These are phyloP conservation scores for Brachypalpus laphriformis DNA, from an alignment of 2,888 invertebrate species.

Conservation along the genomic window DNA sequence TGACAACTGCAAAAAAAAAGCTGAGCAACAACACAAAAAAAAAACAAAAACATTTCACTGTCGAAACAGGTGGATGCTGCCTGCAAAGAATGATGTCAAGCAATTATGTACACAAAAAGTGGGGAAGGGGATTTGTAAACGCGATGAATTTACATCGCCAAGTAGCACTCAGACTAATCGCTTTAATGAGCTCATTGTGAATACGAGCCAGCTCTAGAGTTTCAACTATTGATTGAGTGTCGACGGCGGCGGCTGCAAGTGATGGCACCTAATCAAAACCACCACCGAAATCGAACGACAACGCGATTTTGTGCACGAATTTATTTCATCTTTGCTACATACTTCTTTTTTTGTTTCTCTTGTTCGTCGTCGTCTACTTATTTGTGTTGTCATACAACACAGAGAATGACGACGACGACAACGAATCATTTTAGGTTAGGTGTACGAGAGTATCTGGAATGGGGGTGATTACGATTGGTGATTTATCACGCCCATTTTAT, in stretches of 20 bases:
- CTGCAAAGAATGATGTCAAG: slow-evolving; percentile 1
- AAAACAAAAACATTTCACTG: not conserved
- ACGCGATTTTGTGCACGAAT: slow-evolving; percentile 16
- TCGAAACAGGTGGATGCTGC: slow-evolving; percentile 31
- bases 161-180: not conserved
- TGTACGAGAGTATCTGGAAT: slow-evolving; percentile 46
- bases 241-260: not conserved
- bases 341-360: not conserved
- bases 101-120: not conserved
- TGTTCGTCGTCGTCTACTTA: not conserved
- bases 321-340: slow-evolving; percentile 29
- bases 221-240: slow-evolving; percentile 35
- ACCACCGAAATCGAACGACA: slow-evolving; percentile 26
- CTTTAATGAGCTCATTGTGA: slow-evolving; percentile 9
- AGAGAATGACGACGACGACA: slow-evolving; percentile 42
- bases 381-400: slow-evolving; percentile 41
- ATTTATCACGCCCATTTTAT: slow-evolving; percentile 71
- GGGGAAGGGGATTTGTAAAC: no score
- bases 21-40: not conserved
- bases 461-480: slow-evolving; percentile 10
- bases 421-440: slow-evolving; percentile 65
- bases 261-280: slow-evolving; percentile 13
- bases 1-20: slow-evolving; percentile 4
- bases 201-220: slow-evolving; percentile 11
- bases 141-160: no score